phyloP scores from a whole-genome alignment of 2,797 vertebrate species.

The Triplophysa bombifrons region DNA sequence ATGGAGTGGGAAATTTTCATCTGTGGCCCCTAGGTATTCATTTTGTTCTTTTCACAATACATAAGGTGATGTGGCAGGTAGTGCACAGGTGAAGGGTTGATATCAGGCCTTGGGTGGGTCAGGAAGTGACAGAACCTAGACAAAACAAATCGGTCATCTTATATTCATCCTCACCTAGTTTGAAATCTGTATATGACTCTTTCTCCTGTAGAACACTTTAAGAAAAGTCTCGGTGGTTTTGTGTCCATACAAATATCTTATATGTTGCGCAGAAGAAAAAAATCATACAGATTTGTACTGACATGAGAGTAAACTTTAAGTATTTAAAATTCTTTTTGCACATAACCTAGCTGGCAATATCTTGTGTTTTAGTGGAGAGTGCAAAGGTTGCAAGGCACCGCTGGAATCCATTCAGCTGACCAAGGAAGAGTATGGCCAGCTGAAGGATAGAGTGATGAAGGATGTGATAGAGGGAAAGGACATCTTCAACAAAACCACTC shows the following conservation, averaged over 20 bases:
- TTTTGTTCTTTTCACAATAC: not conserved
- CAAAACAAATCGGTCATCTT: no score
- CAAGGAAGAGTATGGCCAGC: slow-evolving; percentile 82
- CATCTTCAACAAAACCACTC: slow-evolving; percentile 89
- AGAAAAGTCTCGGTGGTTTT: no score
- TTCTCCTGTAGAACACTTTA: no score
- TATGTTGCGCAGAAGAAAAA: no score
- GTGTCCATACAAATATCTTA: no score
- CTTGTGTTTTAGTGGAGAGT: slow-evolving; percentile 69
- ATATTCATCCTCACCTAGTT: no score
- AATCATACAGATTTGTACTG: no score
- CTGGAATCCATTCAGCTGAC: slow-evolving; percentile 80
- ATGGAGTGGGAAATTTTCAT: slow-evolving; percentile 84
- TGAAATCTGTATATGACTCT: no score
- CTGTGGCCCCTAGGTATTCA: slow-evolving; percentile 77
- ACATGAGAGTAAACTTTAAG: no score
- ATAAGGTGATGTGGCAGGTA: not conserved
- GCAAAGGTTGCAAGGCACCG: slow-evolving; percentile 71
- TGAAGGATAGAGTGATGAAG: slow-evolving; percentile 82
- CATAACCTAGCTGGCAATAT: not conserved
- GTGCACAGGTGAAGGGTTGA: no score
- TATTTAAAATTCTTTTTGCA: not conserved
- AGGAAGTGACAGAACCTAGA: no score
- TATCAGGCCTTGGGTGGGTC: no score
- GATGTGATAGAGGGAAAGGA: slow-evolving; percentile 88